These are phyloP conservation scores for Mycalesis mineus DNA, from an alignment of 2,888 invertebrate species.

Conservation along the genomic window DNA sequence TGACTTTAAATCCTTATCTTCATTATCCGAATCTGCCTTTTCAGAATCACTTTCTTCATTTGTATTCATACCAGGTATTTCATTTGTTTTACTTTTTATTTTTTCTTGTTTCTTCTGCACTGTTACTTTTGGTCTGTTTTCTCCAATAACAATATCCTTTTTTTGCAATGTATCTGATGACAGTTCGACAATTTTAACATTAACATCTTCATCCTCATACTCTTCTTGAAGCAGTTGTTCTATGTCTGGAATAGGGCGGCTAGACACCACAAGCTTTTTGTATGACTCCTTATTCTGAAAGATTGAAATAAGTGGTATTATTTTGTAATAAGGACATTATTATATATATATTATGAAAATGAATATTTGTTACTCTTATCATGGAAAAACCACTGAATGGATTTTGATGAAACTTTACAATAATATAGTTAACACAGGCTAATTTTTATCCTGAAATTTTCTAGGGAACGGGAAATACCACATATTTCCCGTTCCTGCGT, in stretches of 20 bases:
- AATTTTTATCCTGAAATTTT: no score
- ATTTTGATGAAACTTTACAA: no score
- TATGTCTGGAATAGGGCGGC: slow-evolving; percentile 83
- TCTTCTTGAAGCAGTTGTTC: slow-evolving; percentile 83
- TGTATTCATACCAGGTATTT: slow-evolving; percentile 60
- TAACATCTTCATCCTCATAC: slow-evolving; percentile 87
- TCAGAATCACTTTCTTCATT: slow-evolving; percentile 48
- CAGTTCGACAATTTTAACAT: slow-evolving; percentile 87
- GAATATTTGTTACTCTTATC: no score
- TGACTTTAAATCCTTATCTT: slow-evolving; percentile 59
- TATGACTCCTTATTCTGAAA: slow-evolving; percentile 82
- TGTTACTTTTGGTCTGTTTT: slow-evolving; percentile 75
- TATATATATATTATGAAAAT: no score
- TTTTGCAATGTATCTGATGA: slow-evolving; percentile 84
- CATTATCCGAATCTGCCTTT: slow-evolving; percentile 45
- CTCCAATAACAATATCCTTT: slow-evolving; percentile 84
- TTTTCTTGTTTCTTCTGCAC: slow-evolving; percentile 35
- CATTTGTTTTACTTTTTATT: slow-evolving; percentile 38
- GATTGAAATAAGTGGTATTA: slow-evolving; percentile 8
- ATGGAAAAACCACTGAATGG: no score
- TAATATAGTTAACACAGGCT: no score
- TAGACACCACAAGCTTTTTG: slow-evolving; percentile 85
- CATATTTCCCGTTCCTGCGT: no score
- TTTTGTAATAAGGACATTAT: background rate
- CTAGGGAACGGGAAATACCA: no score